phyloP scores from a whole-genome alignment of 2,888 invertebrate genomes.

The Xanthostigma xanthostigma region DNA sequence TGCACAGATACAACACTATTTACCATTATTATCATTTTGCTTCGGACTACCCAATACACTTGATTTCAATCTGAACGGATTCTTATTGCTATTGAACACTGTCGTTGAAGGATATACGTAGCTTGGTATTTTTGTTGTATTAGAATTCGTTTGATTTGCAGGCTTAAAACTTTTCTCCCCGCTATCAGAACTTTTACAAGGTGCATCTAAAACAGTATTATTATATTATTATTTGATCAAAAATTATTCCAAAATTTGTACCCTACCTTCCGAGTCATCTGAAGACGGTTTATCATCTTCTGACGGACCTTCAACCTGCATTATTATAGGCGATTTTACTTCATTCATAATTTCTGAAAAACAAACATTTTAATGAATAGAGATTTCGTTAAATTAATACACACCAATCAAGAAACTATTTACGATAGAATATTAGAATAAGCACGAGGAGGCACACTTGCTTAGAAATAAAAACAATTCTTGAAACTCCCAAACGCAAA shows the following conservation, averaged over 20 bases:
- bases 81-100: conserved; percentile 4
- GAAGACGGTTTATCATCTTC: conserved; percentile 17
- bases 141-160: conserved; percentile 16
- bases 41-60: conserved; percentile 8
- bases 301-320: conserved; percentile 24
- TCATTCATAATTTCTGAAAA: conserved; percentile 12
- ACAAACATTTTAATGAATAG: neutral
- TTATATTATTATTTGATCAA: conserved; percentile 1
- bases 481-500: too few species aligned
- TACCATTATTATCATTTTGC: conserved; percentile 4
- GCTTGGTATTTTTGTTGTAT: too few species aligned
- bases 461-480: too few species aligned
- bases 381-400: neutral
- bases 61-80: conserved; percentile 16
- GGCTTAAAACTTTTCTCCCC: conserved; percentile 10
- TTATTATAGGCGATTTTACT: conserved; percentile 22
- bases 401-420: neutral
- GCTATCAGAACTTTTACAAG: conserved; percentile 14
- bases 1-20: neutral
- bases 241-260: neutral
- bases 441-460: too few species aligned
- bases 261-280: conserved; percentile 17
- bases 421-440: neutral
- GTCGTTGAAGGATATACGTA: too few species aligned
- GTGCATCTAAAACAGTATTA: conserved; percentile 11